Percentiles rank a stretch among this genome's conserved stretches.
phyloP scores from a whole-genome alignment of 2,113 vertebrate genomes.

The Lagopus muta region DNA sequence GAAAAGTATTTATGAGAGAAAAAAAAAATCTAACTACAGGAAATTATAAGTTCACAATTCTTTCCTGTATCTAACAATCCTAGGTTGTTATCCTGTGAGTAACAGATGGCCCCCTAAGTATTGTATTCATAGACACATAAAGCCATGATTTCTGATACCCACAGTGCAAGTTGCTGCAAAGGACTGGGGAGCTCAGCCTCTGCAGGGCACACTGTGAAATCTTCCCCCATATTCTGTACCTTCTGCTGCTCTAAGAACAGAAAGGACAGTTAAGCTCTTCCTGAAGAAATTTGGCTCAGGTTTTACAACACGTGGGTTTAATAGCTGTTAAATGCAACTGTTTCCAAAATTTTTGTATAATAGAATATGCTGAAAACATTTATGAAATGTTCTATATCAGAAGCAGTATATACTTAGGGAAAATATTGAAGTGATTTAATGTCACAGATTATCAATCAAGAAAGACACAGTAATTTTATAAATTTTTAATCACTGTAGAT shows the following conservation, averaged over 20 bases:
- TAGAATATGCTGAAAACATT: background rate
- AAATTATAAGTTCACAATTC: background rate
- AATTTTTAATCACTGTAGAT: background rate
- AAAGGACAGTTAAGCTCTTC: background rate
- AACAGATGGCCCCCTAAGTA: background rate
- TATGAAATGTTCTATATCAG: background rate
- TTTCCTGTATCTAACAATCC: background rate
- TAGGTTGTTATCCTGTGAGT: background rate
- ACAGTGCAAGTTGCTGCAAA: background rate
- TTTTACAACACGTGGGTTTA: background rate
- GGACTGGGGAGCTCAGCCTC: background rate
- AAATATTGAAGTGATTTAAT: background rate
- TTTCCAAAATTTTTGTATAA: background rate
- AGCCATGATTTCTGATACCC: background rate
- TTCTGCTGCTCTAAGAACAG: background rate
- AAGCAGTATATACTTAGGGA: background rate
- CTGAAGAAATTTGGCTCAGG: background rate
- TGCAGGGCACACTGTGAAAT: background rate
- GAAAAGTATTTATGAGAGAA: background rate
- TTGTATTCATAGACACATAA: background rate
- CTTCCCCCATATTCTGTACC: background rate
- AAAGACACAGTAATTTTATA: conserved; percentile 26
- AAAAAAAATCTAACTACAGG: rapidly evolving
- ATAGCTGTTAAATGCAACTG: background rate
- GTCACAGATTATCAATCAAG: background rate